These are phyloP conservation scores for Carcharodon carcharias DNA, from an alignment of 2,797 vertebrate genomes.

Conservation along the genomic window DNA sequence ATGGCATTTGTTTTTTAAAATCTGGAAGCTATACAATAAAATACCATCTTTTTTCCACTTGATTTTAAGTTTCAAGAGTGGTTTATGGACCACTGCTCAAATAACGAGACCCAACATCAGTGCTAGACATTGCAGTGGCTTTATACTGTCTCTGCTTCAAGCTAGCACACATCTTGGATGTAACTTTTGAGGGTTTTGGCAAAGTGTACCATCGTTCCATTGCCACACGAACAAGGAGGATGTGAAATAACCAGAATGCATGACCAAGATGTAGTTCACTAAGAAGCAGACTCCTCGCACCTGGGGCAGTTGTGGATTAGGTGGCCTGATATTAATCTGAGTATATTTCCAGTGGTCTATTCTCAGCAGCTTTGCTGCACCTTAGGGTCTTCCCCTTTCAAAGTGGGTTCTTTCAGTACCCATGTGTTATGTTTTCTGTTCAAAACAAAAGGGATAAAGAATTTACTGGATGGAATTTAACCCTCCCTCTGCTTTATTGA, in stretches of 20 bases:
- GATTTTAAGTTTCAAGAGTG: neutral
- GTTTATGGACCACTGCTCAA: neutral
- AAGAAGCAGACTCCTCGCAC: neutral
- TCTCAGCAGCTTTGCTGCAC: neutral
- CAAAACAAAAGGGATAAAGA: neutral
- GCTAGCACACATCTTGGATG: neutral
- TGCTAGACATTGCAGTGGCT: neutral
- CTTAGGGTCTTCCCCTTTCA: constrained; percentile 6
- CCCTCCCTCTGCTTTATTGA: neutral
- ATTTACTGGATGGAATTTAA: constrained; percentile 12
- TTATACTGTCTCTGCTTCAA: neutral
- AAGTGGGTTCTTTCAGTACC: neutral
- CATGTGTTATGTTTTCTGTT: constrained; percentile 1
- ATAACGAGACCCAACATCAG: neutral
- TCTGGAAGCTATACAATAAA: neutral
- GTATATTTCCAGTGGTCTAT: neutral
- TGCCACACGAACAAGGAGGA: neutral
- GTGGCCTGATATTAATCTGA: neutral
- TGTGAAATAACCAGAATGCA: neutral
- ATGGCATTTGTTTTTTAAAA: neutral
- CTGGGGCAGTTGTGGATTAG: neutral
- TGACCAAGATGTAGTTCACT: neutral
- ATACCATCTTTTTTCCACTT: neutral
- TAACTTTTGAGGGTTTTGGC: neutral
- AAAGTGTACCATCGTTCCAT: neutral